Evolutionary conservation across 2,113 vertebrate genomes (phyloP).

Genomic region (Campylorhamphus procurvoides): DNA sequence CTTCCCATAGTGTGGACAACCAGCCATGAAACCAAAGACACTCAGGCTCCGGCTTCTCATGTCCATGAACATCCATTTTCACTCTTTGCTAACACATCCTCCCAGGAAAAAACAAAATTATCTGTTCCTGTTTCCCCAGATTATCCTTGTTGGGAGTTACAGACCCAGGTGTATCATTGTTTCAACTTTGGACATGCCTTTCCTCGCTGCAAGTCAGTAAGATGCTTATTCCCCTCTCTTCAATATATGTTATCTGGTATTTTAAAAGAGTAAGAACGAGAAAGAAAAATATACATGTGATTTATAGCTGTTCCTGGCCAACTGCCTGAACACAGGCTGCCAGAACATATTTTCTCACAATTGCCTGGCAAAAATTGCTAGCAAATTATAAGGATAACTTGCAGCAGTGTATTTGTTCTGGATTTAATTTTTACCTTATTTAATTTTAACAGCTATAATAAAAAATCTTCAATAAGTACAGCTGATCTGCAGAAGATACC

Average conservation of each 20-base stretch:
- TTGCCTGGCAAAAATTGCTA: constrained; percentile 39
- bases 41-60: rapidly evolving
- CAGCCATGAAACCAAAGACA: neutral
- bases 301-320: constrained; percentile 25
- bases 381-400: constrained; percentile 19
- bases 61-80: neutral
- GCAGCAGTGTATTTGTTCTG: constrained; percentile 39
- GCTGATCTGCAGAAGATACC: constrained; percentile 1
- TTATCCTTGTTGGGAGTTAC: neutral
- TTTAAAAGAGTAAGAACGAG: neutral
- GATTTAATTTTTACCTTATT: constrained; percentile 48
- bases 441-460: constrained; percentile 51
- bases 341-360: constrained; percentile 44
- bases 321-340: neutral
- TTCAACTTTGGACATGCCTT: neutral
- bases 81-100: neutral
- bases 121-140: neutral
- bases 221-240: neutral
- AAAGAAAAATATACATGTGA: neutral
- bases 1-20: neutral
- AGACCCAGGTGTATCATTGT: neutral
- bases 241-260: neutral
- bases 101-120: neutral
- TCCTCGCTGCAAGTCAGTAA: neutral
- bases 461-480: constrained; percentile 18